Evolutionary conservation across 35 echinoderm and acorn worm species (phyloP), one percentile per base, ranked within the genome.

Genomic region (Ophiothrix spiculata): DNA sequence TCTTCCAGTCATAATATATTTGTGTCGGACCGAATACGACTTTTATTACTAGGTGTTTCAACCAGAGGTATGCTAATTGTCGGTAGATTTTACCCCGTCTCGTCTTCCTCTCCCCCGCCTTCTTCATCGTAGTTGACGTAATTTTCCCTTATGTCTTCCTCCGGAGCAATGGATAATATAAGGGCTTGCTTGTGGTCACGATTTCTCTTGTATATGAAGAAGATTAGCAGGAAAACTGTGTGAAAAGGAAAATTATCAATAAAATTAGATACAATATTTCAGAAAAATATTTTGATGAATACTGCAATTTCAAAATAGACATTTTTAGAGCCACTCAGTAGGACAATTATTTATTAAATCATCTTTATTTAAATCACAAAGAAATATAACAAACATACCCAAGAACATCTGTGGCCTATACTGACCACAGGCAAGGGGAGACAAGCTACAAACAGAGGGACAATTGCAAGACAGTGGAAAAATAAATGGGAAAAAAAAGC

Each of bases 71-170:
- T 98, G 21, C 95, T 86, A 33, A 98, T 76, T 12, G 91, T 98
- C 77, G 40, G 87, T 17, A 98, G 75, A 45, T 98, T 91, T 69
- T 92, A 99, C 21, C 89, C 92, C 49, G 87, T 85, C 19, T 91
- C 76, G 60, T 94, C 92, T 77, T 99, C 86, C 79, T 94, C 96
- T 13, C 96, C 96, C 16, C 92, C 92, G 8, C 91, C 91, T 79
- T 99, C 96, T 74, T 99, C 96, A 38, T 99, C 96, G 39, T 99
- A 99, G 77, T 94, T 89, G 36, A 99, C 90, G 39, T 94, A 89
- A 56, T 99, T 99, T 84, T 99, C 96, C 33, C 89, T 80, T 42
- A 99, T 94, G 86, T 99, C 96, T 38, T 99, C 96, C 29, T 94
- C 96, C 4, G 91, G 91, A 32, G 94, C 96, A 56, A 94, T 78